These are phyloP conservation scores for Chymomyza caudatula DNA, from an alignment of 2,888 invertebrate species.

Conservation along the genomic window DNA sequence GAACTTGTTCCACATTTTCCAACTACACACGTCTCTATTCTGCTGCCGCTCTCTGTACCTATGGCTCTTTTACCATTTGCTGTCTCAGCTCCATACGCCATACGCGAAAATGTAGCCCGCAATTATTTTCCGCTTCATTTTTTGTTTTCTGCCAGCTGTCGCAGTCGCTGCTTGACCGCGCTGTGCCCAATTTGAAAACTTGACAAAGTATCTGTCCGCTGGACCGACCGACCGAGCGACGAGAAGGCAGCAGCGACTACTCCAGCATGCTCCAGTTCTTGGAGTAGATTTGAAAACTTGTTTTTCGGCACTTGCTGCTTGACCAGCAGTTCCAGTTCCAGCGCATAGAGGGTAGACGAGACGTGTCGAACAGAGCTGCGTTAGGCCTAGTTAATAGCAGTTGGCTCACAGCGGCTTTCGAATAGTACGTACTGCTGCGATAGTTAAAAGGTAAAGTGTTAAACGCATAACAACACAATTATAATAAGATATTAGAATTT, in stretches of 20 bases:
- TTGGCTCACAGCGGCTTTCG: background rate
- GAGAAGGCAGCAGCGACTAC: background rate
- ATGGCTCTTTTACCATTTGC: background rate
- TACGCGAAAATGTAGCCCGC: background rate
- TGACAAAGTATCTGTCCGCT: conserved; percentile 4
- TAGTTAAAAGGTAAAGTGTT: background rate
- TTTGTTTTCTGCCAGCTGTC: background rate
- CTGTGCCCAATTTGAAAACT: conserved; percentile 38
- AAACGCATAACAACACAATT: too few species aligned
- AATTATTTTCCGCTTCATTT: conserved; percentile 15
- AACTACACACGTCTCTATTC: background rate
- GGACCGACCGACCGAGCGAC: too few species aligned
- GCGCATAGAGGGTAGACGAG: background rate
- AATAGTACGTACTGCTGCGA: background rate
- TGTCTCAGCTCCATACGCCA: conserved; percentile 10
- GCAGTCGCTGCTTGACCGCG: background rate
- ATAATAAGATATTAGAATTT: too few species aligned
- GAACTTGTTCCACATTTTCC: conserved; percentile 34
- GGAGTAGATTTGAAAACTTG: conserved; percentile 52
- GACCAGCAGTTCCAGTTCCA: background rate
- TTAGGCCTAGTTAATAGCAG: background rate
- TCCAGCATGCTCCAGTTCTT: conserved; percentile 55
- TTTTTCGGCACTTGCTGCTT: conserved; percentile 57
- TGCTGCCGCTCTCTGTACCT: background rate
- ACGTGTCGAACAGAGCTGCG: background rate